Conservation (phyloP, 2,113 vertebrate genomes). For the Turdus rufiventris region DNA sequence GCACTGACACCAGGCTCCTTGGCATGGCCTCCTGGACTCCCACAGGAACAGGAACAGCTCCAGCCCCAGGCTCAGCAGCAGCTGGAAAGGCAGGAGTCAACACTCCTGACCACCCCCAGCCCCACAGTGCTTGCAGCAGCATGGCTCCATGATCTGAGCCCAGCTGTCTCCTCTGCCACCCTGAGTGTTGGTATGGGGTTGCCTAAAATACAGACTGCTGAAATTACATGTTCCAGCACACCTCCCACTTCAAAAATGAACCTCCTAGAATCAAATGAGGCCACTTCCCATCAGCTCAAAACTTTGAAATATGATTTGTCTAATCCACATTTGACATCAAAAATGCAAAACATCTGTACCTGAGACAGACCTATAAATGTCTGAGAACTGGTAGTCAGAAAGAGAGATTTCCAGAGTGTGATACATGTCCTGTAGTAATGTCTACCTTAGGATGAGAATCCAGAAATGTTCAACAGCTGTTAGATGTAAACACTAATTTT, state of each 20-base stretch:
- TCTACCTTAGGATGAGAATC: not conserved
- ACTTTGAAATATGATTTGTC: not conserved
- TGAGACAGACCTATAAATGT: not conserved
- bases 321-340: not conserved
- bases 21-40: not conserved
- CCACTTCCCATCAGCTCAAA: not conserved
- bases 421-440: not conserved
- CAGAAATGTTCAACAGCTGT: not conserved
- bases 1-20: fast-evolving
- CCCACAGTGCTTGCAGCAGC: not conserved
- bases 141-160: not conserved
- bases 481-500: not conserved
- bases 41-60: not conserved
- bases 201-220: not conserved
- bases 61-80: not conserved
- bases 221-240: not conserved
- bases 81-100: not conserved
- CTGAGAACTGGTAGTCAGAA: not conserved
- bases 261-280: not conserved
- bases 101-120: not conserved
- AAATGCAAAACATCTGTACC: not conserved
- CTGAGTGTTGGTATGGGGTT: not conserved
- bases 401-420: not conserved
- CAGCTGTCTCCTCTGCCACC: not conserved
- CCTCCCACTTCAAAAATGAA: not conserved